Conservation (phyloP, 1,140 invertebrate genomes). For the Saxidomus purpurata region DNA sequence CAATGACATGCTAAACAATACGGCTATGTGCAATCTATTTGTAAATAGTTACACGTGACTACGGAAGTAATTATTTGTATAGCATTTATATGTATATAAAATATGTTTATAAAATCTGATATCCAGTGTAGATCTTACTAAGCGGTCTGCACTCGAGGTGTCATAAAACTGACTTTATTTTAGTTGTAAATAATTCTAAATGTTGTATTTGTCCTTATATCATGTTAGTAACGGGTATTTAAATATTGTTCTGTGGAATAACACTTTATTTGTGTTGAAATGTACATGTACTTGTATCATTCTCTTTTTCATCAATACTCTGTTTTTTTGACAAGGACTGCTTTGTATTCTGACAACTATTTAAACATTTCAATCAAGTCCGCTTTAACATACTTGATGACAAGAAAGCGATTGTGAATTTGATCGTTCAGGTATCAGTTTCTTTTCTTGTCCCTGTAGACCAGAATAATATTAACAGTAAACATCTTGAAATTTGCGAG, state of each 20-base stretch:
- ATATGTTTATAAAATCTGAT: neutral
- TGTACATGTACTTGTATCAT: neutral
- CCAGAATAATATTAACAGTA: no score
- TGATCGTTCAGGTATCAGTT: no score
- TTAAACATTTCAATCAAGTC: neutral
- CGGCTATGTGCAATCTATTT: slow-evolving; percentile 34
- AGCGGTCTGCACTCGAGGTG: no score
- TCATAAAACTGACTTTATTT: neutral
- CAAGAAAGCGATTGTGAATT: neutral
- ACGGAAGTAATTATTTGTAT: neutral
- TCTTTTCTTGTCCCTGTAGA: no score
- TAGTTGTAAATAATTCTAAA: neutral
- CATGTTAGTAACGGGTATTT: slow-evolving; percentile 28
- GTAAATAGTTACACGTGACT: neutral
- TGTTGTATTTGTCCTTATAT: slow-evolving; percentile 14
- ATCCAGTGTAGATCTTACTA: neutral
- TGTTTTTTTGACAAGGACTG: neutral
- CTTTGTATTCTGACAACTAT: neutral
- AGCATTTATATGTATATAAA: slow-evolving; percentile 27
- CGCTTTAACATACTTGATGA: neutral
- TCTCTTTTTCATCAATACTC: neutral
- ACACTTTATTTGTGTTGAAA: neutral
- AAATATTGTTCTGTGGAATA: neutral
- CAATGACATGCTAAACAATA: slow-evolving; percentile 4
- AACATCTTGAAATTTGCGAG: no score